Conservation (phyloP, 2,113 vertebrate genomes). For the Malurus alboscapulatus region DNA sequence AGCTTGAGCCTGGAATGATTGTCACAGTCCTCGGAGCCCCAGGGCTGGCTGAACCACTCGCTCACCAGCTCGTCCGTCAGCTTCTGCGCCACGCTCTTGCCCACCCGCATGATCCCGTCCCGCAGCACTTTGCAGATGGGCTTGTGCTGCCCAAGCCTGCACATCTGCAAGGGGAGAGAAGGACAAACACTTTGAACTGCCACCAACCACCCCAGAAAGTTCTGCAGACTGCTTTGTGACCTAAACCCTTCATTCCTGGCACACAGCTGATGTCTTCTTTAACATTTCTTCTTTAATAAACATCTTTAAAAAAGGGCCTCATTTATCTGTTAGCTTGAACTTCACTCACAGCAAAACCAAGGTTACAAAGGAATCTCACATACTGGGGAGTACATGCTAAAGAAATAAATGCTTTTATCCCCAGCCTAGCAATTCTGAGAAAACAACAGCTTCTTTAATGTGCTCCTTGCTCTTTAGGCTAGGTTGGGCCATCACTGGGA, state of each 20-base stretch:
- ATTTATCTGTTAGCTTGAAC: not conserved
- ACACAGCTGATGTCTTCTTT: not conserved
- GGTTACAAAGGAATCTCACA: not conserved
- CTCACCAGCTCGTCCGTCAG: slow-evolving; percentile 85
- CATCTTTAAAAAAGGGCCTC: not conserved
- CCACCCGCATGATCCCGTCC: slow-evolving; percentile 91
- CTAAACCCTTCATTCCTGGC: not conserved
- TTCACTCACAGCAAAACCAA: not conserved
- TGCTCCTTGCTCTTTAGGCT: not conserved
- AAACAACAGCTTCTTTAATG: not conserved
- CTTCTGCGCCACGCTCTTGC: slow-evolving; percentile 76
- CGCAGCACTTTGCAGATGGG: slow-evolving; percentile 91
- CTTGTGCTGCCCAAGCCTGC: slow-evolving; percentile 93
- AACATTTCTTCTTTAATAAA: not conserved
- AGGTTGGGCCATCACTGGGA: not conserved
- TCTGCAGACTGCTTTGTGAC: not conserved
- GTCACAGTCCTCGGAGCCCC: slow-evolving; percentile 88
- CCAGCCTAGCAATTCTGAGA: not conserved
- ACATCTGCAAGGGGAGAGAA: slow-evolving; percentile 78
- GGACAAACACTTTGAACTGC: not conserved
- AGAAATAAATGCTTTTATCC: not conserved
- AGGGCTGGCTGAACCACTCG: slow-evolving; percentile 88
- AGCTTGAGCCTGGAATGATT: slow-evolving; percentile 94
- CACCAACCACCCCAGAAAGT: not conserved
- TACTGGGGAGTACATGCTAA: not conserved